These are phyloP conservation scores for Drosophila rhopaloa DNA, from an alignment of 1,140 invertebrate genomes.

Conservation along the genomic window DNA sequence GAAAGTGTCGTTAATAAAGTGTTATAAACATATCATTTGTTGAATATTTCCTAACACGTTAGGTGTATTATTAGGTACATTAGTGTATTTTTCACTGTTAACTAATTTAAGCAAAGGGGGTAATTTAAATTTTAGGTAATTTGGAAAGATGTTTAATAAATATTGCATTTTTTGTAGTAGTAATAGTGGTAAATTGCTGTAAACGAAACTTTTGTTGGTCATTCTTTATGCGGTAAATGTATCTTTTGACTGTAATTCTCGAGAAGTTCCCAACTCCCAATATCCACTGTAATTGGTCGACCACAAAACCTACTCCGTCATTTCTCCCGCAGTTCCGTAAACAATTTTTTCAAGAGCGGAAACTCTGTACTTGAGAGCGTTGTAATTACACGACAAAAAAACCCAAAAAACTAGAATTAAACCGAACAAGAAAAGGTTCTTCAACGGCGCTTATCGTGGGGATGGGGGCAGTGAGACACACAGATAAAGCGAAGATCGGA, in stretches of 20 bases:
- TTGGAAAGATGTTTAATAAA: background rate
- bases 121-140: background rate
- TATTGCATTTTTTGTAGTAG: too few relatives aligned
- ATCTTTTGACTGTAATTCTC: background rate
- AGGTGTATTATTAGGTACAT: too few relatives aligned
- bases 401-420: slow-evolving; percentile 31
- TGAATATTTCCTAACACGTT: background rate
- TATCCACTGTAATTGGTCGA: too few relatives aligned
- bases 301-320: slow-evolving; percentile 2
- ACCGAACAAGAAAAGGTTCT: slow-evolving; percentile 40
- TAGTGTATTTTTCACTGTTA: background rate
- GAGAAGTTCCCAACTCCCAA: background rate
- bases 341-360: slow-evolving; percentile 51
- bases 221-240: background rate
- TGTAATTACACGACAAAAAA: slow-evolving; percentile 55
- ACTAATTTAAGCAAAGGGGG: background rate
- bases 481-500: slow-evolving; percentile 17
- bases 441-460: slow-evolving; percentile 27
- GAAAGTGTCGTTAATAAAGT: slow-evolving; percentile 3
- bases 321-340: slow-evolving; percentile 29
- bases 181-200: background rate
- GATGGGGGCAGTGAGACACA: background rate
- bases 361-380: slow-evolving; percentile 69
- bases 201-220: background rate
- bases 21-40: background rate